Evolutionary conservation across 2,797 vertebrate genomes (phyloP), one percentile per base, ranked within the genome.

Genomic region (Sebastes steindachneri): DNA sequence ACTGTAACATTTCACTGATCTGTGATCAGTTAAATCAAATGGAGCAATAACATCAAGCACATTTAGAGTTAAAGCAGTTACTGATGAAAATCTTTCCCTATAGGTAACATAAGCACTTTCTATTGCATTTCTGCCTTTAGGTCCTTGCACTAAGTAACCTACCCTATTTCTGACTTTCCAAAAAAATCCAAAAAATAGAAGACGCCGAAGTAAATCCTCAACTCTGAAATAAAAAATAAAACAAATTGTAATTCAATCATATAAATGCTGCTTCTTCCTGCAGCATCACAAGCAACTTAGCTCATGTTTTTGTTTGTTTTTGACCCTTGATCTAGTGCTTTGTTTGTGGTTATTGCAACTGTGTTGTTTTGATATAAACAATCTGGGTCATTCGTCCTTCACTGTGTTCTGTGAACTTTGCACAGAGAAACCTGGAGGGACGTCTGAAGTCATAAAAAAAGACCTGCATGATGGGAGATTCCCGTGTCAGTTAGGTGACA

Each of bases 361-460:
- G 37, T 57, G 64, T 37, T 73, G 25, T 55, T 64, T 74, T 70
- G 7, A 15, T 26, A 6, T 12, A 48, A 26, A 33, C 35, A n/a
- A 45, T 48, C 53, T 45, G 10, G 8, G 62, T 9, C 37, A 63
- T 77, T 68, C n/a, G 8, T 55, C 57, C 75, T 82, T 76, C 41
- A 41, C 11, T 15, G 19, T 79, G 51, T 15, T 57, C 62, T 29
- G 28, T 78, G 15, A 91, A 73, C 81, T 86, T 74, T 90, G 68
- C 21, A 79, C 89, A 83, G 57, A 68, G 26, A 73, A 37, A 86
- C 60, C 59, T 17, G 0, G 9, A 9, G 10, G 33, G n/a, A 7
- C 41, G 48, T 21, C 1, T 4, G 25, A 1, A 64, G 15, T 55
- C 15, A 59, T 9, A 21, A 67, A 59, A 65, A 41, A 37, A 68